phyloP scores from a whole-genome alignment of 2,797 vertebrate species.

The Chelmon rostratus region DNA sequence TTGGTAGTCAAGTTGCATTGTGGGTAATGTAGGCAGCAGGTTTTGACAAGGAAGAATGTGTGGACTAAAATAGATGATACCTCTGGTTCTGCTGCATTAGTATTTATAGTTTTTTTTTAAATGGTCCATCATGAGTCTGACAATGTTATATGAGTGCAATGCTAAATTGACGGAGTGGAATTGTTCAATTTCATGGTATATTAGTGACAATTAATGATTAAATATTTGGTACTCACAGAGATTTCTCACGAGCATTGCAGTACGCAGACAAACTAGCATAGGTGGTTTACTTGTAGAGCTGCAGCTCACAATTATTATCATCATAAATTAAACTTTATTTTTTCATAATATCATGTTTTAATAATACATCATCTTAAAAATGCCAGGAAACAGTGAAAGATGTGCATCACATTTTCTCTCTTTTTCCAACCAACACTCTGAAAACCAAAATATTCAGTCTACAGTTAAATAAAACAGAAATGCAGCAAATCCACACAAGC shows the following conservation, averaged over 20 bases:
- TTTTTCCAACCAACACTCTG: not conserved
- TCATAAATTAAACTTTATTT: too few species aligned
- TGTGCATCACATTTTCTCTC: not conserved
- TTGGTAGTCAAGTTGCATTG: not conserved
- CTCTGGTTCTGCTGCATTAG: not conserved
- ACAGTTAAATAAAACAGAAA: not conserved
- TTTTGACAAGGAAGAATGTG: not conserved
- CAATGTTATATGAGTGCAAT: not conserved
- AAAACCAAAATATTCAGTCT: not conserved
- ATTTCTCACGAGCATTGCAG: not conserved
- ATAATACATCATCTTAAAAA: not conserved
- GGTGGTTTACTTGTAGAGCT: not conserved
- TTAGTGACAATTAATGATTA: not conserved
- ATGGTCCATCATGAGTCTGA: not conserved
- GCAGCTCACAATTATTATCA: not conserved
- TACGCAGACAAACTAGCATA: not conserved
- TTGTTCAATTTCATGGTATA: not conserved
- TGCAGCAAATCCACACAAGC: not conserved
- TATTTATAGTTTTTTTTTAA: not conserved
- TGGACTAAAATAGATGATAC: not conserved
- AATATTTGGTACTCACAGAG: not conserved
- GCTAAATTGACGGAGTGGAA: not conserved
- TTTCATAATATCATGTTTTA: too few species aligned
- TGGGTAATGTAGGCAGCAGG: not conserved
- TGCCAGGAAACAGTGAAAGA: not conserved